phyloP scores from a whole-genome alignment of 2,113 vertebrate species.

The Alligator sinensis region DNA sequence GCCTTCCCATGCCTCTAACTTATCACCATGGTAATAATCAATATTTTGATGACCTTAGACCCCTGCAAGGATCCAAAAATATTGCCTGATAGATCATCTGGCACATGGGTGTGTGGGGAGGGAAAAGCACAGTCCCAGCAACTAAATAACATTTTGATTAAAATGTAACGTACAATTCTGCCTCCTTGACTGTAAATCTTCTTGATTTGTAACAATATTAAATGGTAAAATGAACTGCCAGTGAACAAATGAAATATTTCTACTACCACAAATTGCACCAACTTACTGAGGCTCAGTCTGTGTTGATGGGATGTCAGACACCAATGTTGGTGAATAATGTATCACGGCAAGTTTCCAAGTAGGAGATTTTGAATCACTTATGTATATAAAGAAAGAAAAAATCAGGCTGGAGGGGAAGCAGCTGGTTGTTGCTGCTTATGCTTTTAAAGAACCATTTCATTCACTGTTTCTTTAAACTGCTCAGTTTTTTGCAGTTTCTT shows the following conservation, averaged over 20 bases:
- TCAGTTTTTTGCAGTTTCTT: background rate
- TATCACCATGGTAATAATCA: background rate
- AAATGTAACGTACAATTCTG: background rate
- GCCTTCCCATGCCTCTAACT: background rate
- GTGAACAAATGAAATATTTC: background rate
- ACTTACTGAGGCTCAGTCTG: background rate
- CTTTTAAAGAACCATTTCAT: background rate
- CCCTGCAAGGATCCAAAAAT: background rate
- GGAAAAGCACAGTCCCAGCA: background rate
- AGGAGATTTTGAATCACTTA: background rate
- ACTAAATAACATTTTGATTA: background rate
- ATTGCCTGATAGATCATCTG: background rate
- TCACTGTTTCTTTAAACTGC: background rate
- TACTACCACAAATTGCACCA: background rate
- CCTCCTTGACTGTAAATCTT: conserved; percentile 11
- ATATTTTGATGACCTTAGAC: background rate
- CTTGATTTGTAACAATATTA: conserved; percentile 36
- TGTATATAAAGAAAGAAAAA: background rate
- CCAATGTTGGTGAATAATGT: background rate
- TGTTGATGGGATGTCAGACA: background rate
- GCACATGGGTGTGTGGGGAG: background rate
- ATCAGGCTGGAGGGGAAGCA: background rate
- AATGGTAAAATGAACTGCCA: conserved; percentile 25
- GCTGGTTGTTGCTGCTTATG: background rate
- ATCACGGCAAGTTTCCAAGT: background rate